Base-by-base conservation (phyloP, 1,140 invertebrate genomes). In the Papilio helenus region DNA sequence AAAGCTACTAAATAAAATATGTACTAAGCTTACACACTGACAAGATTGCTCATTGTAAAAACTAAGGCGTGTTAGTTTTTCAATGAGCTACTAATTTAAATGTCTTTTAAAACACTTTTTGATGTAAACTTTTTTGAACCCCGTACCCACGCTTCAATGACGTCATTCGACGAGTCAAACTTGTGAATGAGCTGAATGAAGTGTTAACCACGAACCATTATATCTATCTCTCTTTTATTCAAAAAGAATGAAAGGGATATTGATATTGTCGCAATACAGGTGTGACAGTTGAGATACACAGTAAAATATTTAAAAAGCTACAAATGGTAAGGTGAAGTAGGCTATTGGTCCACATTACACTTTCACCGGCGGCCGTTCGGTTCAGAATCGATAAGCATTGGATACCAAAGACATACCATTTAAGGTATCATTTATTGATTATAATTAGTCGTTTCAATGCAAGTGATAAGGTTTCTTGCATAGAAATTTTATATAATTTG, bases 391-490 rank as follows among this genome's bases (percentile, higher is more conserved):
- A 81, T 77, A 84, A 82, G 81, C 29, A 82, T 82, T 76, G 81
- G 83, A 86, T 87, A 85, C 81, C 86, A 76, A 87, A 79, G 55
- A 78, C 55, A 39, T 34, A 80, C 82, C 80, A 79, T 83, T 76
- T 79, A 18, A 79, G 72, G 42, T 44, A n/a, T 74, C 18, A 39
- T 77, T 20, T 61, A 61, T 77, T 10, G 42, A 44, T 65, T 39
- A 65, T 65, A 51, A 61, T 77, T 42, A 65, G 34, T 46, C 77
- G 26, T 81, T 81, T 61, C 49, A 76, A 81, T 81, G 78, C 80
- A 71, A 73, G 55, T 73, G 65, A 76, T 78, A 44, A 73, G n/a
- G 9, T 73, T 0, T 29, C 10, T 46, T 46, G 1, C 44, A 46
- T 16, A 46, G 23, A 18, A 29, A 29, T 34, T 65, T 29, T n/a